phyloP scores from a whole-genome alignment of 2,888 invertebrate genomes.

The Perithous albicinctus region DNA sequence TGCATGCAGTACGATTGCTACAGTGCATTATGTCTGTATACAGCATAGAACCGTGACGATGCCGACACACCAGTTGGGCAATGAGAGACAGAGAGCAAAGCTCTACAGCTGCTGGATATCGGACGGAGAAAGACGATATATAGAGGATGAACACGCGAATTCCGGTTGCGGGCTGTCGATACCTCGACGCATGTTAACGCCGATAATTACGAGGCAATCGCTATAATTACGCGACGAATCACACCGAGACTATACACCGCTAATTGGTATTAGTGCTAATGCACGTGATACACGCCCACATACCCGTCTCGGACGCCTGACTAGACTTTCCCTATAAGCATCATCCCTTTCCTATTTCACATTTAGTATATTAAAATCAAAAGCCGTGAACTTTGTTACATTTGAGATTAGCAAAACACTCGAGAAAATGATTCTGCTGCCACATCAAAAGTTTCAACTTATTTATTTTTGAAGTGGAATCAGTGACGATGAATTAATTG shows the following conservation, averaged over 20 bases:
- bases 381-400: too few relatives aligned
- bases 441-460: too few relatives aligned
- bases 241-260: constrained; percentile 63
- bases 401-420: too few relatives aligned
- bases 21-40: constrained; percentile 4
- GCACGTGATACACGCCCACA: constrained; percentile 60
- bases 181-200: constrained; percentile 66
- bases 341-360: not conserved
- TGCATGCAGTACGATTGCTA: not conserved
- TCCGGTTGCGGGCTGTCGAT: constrained; percentile 67
- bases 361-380: too few relatives aligned
- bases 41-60: not conserved
- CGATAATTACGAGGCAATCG: constrained; percentile 66
- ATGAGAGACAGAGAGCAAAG: constrained; percentile 10
- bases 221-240: constrained; percentile 67
- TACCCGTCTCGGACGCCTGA: constrained; percentile 14
- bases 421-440: too few relatives aligned
- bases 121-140: constrained; percentile 42
- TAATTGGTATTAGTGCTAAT: constrained; percentile 68
- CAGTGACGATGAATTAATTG: too few relatives aligned
- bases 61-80: not conserved
- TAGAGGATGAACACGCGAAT: constrained; percentile 57
- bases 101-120: constrained; percentile 26
- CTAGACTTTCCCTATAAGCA: constrained; percentile 29
- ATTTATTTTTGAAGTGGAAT: too few relatives aligned